Conservation (phyloP, 2,888 invertebrate species). For the Caprella mutica region DNA sequence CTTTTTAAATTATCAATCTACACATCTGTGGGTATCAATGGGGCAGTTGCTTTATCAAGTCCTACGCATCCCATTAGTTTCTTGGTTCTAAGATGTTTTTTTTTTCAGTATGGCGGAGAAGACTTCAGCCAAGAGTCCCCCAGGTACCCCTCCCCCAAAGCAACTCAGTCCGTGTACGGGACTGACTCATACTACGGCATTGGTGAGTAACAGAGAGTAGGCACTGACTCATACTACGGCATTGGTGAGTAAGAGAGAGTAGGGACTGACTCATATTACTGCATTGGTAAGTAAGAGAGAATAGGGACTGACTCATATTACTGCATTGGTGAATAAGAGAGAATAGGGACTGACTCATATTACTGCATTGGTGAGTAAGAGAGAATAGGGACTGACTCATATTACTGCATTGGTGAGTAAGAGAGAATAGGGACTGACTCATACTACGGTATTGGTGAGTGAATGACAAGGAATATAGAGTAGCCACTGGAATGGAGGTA, state of each 20-base stretch:
- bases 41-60: too few relatives aligned
- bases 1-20: too few relatives aligned
- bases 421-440: too few relatives aligned
- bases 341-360: neutral
- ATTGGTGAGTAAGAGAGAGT: neutral
- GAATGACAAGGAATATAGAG: too few relatives aligned
- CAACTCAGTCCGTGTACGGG: slow-evolving; percentile 22
- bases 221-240: neutral
- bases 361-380: too few relatives aligned
- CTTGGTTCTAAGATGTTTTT: too few relatives aligned
- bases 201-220: slow-evolving; percentile 21
- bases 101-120: slow-evolving; percentile 31
- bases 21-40: too few relatives aligned
- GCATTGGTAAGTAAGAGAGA: neutral
- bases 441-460: too few relatives aligned
- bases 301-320: neutral
- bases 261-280: neutral
- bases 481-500: too few relatives aligned
- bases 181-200: slow-evolving; percentile 23
- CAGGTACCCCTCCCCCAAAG: slow-evolving; percentile 30
- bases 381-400: too few relatives aligned
- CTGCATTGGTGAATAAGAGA: neutral
- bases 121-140: slow-evolving; percentile 32
- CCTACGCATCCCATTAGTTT: too few relatives aligned
- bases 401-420: too few relatives aligned